Percentiles rank a stretch among this genome's conserved stretches.
Conservation (phyloP, 2,113 vertebrate genomes). For the Zosterops lateralis region DNA sequence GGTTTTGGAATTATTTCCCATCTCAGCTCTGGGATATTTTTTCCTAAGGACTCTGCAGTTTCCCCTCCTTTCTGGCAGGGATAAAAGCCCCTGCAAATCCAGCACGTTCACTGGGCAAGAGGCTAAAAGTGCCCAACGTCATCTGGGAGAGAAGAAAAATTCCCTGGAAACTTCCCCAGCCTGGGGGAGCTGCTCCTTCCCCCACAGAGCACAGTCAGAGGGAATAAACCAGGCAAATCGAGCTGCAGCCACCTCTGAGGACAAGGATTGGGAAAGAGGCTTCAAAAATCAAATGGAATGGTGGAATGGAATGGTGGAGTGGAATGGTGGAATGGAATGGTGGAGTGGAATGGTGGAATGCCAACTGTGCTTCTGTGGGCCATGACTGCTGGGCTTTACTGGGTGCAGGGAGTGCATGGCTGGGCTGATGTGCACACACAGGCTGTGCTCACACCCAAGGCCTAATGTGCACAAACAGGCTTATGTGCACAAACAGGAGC, state of each 20-base stretch:
- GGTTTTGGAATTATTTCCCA: neutral
- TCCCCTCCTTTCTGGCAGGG: neutral
- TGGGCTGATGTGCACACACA: too few species aligned
- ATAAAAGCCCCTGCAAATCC: neutral
- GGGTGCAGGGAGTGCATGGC: neutral
- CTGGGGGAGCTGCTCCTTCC: neutral
- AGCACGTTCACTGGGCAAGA: neutral
- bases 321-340: neutral
- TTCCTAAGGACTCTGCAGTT: neutral
- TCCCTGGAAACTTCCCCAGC: neutral
- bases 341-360: too few species aligned
- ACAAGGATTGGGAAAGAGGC: neutral
- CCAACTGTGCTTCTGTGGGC: neutral
- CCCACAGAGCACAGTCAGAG: neutral
- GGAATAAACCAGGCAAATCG: conserved; percentile 5
- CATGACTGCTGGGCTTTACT: neutral
- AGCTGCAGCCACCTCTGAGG: neutral
- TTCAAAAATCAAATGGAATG: neutral
- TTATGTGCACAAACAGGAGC: too few species aligned
- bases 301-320: too few species aligned
- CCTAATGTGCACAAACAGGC: too few species aligned
- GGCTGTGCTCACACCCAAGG: too few species aligned
- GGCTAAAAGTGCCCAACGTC: neutral
- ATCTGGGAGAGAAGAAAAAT: neutral
- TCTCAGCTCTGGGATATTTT: neutral